phyloP scores from a whole-genome alignment of 2,797 vertebrate genomes.

The Tolypeutes matacus region DNA sequence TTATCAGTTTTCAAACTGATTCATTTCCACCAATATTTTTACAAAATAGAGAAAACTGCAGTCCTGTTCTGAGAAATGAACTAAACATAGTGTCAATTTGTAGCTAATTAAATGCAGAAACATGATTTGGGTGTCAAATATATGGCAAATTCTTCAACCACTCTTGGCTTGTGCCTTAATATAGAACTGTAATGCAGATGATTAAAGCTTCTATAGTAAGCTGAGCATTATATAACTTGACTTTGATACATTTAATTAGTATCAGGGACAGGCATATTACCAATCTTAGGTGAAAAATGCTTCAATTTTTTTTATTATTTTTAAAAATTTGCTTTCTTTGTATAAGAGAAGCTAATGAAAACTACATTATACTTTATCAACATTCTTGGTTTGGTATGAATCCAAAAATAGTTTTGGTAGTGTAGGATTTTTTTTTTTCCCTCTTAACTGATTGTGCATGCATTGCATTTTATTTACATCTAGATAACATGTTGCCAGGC shows the following conservation, averaged over 20 bases:
- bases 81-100: slow-evolving; percentile 61
- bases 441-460: background rate
- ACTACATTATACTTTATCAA: background rate
- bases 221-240: background rate
- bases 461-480: slow-evolving; percentile 31
- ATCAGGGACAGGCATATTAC: background rate
- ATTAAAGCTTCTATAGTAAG: slow-evolving; percentile 53
- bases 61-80: slow-evolving; percentile 47
- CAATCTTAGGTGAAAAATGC: background rate
- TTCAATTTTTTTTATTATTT: background rate
- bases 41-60: slow-evolving; percentile 62
- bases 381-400: background rate
- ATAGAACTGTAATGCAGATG: background rate
- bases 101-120: slow-evolving; percentile 68
- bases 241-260: background rate
- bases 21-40: slow-evolving; percentile 68
- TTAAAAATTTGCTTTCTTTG: background rate
- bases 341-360: background rate
- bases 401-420: background rate
- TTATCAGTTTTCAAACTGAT: slow-evolving; percentile 58
- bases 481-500: background rate
- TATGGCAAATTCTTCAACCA: slow-evolving; percentile 52
- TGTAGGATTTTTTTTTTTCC: background rate
- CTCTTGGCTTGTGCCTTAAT: slow-evolving; percentile 41
- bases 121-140: slow-evolving; percentile 51